Evolutionary conservation across 1,140 invertebrate species (phyloP).

Genomic region (Temnothorax longispinosus): DNA sequence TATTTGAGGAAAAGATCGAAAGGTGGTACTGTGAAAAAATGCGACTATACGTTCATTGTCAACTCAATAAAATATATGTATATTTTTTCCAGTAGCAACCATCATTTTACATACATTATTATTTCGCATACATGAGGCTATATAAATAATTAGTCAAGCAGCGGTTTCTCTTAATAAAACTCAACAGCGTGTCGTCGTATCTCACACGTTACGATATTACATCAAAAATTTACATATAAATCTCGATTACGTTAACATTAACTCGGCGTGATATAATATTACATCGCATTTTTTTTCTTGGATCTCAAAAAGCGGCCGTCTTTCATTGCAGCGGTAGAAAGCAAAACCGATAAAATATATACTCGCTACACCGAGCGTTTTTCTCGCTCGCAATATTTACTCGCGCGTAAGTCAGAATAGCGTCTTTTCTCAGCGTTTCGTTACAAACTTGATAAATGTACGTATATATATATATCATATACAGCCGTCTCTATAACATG

Average conservation of each 20-base stretch:
- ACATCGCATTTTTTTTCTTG: conserved; percentile 18
- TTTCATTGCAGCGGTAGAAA: conserved; percentile 12
- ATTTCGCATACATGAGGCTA: conserved; percentile 40
- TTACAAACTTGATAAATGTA: conserved; percentile 42
- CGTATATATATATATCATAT: conserved; percentile 25
- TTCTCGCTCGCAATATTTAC: conserved; percentile 10
- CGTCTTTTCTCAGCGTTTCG: conserved; percentile 8
- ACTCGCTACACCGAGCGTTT: not conserved
- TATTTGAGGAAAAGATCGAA: conserved; percentile 18
- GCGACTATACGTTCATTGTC: conserved; percentile 64
- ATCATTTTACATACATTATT: conserved; percentile 53
- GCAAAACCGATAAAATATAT: conserved; percentile 20
- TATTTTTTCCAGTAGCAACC: conserved; percentile 68
- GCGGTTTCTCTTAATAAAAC: conserved; percentile 37
- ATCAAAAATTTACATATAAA: conserved; percentile 57
- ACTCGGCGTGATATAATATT: conserved; percentile 48
- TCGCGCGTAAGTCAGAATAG: conserved; percentile 37
- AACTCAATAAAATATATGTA: conserved; percentile 76
- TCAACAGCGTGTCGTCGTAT: conserved; percentile 41
- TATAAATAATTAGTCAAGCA: conserved; percentile 62
- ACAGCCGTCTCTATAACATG: conserved; percentile 36
- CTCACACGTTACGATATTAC: conserved; percentile 46
- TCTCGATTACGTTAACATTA: conserved; percentile 35
- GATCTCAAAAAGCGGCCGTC: not conserved
- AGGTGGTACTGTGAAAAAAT: conserved; percentile 47